Evolutionary conservation across 2,888 invertebrate species (phyloP), one percentile per base, ranked within the genome.

Genomic region (Lithophane semibrunnea): DNA sequence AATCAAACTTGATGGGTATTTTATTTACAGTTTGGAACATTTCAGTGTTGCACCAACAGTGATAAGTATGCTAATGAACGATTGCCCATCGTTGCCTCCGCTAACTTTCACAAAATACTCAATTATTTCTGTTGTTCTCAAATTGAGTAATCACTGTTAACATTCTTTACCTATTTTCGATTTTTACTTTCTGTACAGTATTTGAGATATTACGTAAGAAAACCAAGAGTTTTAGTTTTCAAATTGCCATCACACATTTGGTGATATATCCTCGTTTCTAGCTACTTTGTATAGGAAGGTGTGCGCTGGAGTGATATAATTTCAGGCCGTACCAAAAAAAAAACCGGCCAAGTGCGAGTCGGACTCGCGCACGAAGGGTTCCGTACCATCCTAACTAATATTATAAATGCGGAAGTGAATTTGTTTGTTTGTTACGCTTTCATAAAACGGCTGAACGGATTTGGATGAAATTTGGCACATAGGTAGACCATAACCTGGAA

Each of bases 91-190:
- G 73, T 63, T 24, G 63, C 80, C 54, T 70, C 54, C 0, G 71
- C 56, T n/a, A 65, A 80, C 82, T 82, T 82, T 82, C 85, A 85
- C 75, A 52, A 81, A 69, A 81, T 58, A n/a, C 61, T 75, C 61
- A 69, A 72, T 69, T 66, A 65, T 84, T 60, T 81, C 64, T 29
- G 66, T 70, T 80, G 73, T 68, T 73, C 54, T 47, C 52, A 60
- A 79, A 58, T 71, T 64, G 67, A 29, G 52, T 60, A 74, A 79
- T 54, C n/a, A 29, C 58, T 68, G 49, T 29, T 24, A 65, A 49
- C 42, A 56, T 64, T 77, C 29, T 24, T 12, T 65, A 13, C 13
- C 16, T 68, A 54, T 58, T 82, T 58, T 52, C 37, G 63, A 44
- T 13, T 73, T 56, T 74, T 44, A 60, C 52, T 74, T 81, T 81